Evolutionary conservation across 2,888 invertebrate species (phyloP), one percentile per base, ranked within the genome.

Genomic region (Nomada lathburiana): DNA sequence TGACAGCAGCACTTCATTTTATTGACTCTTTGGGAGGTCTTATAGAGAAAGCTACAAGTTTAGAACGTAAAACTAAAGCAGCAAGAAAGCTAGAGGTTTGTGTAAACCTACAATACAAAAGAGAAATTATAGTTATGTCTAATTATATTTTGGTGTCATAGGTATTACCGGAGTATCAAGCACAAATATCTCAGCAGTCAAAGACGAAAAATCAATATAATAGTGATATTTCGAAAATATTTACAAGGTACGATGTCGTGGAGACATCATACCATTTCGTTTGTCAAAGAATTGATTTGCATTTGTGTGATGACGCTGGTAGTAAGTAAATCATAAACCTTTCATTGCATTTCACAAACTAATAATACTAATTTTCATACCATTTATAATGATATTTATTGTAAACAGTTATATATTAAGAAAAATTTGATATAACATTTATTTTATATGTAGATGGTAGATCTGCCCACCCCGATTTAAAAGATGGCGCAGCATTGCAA

Each of bases 211-310:
- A 92, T 82, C 90, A 93, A 42, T 92, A 89, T 36, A 92, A 89
- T 78, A 93, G 94, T 57, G 93, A 94, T 59, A 93, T 94, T 72
- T 94, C 94, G 76, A 96, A 96, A 86, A 95, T 97, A 94, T 99
- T 98, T 94, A 96, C 96, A 47, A 96, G 96, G 65, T 98, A 97
- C 93, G 99, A 99, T 95, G 98, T 99, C n/a, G 95, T 97, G 0
- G 99, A 99, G 94, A 99, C 99, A 0, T 99, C 99, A 0, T 99
- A 99, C 95, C 99, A 99, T 94, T 96, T 99, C 92, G 96, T 97
- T 69, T 98, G 98, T 76, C 98, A 98, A 84, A 96, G 98, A 91
- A 98, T 99, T 90, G 99, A 99, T 94, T 95, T 99, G 80, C 99
- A 99, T 94, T 95, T 99, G 52, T 99, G 98, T 92, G 99, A 99